Base-by-base conservation (phyloP, 2,797 vertebrate genomes). In the Hylomyscus alleni region DNA sequence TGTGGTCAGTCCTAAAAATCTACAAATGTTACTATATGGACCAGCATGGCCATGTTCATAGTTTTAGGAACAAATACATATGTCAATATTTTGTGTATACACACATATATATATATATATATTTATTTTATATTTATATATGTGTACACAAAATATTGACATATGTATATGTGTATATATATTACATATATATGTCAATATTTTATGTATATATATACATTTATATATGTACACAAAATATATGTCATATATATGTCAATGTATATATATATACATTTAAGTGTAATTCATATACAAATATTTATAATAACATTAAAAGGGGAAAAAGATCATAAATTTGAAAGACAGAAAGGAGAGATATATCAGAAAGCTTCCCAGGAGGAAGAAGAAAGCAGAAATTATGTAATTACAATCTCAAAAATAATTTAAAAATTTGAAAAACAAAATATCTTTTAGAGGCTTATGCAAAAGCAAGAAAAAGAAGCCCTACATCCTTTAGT, bases 391-490 rank as follows among this genome's bases (percentile, higher is more conserved):
- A 22, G 5, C 8, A 17, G 29, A 47, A 84, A 47, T 65, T 29
- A 65, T 47, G 9, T 34, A 50, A 47, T 62, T 62, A 85, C 22
- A 65, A 50, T 8, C 3, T 47, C 29, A 85, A 67, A 67, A 67
- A 14, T 50, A 85, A 65, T 65, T 84, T 65, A 47, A 50, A 22
- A n/a, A 9, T 13, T 52, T 50, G 19, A 82, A 82, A 73, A 65
- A 0, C 77, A 87, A 47, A 7, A 5, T 5, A 72, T 17, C 10
- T 17, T 86, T 91, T 17, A 62, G 20, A 85, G 8, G 6, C 22
- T 87, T 73, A 76, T 58, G 26, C 12, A 56, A 81, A 90, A 26
- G 14, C 29, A 91, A 96, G 37, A 91, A 40, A 73, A 93, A 86
- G 54, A 19, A 1, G 3, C 0, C 76, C 6, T 0, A 40, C 5